Percentiles rank a stretch among this genome's conserved stretches.
phyloP scores from a whole-genome alignment of 2,888 invertebrate genomes.

The Calameuta pallipes region DNA sequence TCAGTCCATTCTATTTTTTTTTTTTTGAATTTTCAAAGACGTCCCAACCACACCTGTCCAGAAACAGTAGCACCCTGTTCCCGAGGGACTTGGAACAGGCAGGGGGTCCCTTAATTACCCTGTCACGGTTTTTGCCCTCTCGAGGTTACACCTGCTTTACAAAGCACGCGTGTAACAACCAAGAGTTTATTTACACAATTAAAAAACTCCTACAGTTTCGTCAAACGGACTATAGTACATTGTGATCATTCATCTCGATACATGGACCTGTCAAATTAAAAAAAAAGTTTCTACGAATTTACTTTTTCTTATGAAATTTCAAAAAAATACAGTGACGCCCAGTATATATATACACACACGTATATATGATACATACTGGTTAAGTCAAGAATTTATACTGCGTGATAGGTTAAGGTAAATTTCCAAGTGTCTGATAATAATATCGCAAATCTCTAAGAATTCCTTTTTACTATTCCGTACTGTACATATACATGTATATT shows the following conservation, averaged over 20 bases:
- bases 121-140: constrained; percentile 1
- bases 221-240: neutral
- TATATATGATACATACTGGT: neutral
- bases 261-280: fast-evolving
- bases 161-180: neutral
- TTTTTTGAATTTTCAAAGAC: neutral
- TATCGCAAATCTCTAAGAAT: neutral
- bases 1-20: neutral
- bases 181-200: neutral
- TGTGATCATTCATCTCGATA: neutral
- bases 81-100: neutral
- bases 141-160: neutral
- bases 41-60: neutral
- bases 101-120: neutral
- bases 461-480: neutral
- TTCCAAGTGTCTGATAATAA: too few relatives aligned
- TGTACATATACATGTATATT: neutral
- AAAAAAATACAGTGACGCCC: neutral
- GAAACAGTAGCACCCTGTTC: constrained; percentile 8
- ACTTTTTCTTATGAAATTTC: neutral
- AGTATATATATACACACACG: neutral
- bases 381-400: neutral
- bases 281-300: neutral
- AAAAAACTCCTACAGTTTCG: neutral
- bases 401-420: too few relatives aligned